These are phyloP conservation scores for Heliconius cydno DNA, from an alignment of 2,888 invertebrate species.

Conservation along the genomic window DNA sequence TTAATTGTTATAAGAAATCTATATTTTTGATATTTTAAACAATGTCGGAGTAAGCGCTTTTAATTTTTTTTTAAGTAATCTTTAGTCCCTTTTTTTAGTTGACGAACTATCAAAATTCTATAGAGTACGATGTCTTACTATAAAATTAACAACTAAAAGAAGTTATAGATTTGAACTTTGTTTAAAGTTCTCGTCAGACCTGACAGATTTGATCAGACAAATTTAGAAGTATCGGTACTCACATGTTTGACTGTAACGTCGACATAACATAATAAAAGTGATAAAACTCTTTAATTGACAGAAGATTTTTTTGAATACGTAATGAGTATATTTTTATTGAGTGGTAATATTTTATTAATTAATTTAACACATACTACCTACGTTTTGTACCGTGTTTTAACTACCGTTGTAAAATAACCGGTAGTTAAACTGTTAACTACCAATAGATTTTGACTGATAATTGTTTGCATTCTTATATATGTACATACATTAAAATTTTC, in stretches of 20 bases:
- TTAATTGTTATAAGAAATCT: too few relatives aligned
- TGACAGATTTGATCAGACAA: not conserved
- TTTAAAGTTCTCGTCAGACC: not conserved
- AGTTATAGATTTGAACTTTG: not conserved
- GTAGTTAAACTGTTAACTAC: constrained; percentile 10
- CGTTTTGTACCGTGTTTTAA: constrained; percentile 6
- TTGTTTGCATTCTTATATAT: not conserved
- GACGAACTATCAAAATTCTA: too few relatives aligned
- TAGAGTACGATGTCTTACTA: too few relatives aligned
- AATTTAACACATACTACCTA: constrained; percentile 52
- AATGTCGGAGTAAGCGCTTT: too few relatives aligned
- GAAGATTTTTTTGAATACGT: constrained; percentile 61
- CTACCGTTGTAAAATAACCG: constrained; percentile 12
- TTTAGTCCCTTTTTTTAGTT: too few relatives aligned
- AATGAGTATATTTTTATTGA: constrained; percentile 58
- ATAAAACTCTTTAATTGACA: constrained; percentile 55
- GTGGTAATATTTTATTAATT: constrained; percentile 61
- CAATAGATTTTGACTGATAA: constrained; percentile 5
- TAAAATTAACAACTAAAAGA: too few relatives aligned
- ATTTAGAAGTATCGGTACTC: not conserved
- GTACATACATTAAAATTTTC: too few relatives aligned
- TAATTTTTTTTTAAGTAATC: too few relatives aligned
- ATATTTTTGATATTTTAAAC: too few relatives aligned
- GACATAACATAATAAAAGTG: constrained; percentile 27
- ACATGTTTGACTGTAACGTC: not conserved